Evolutionary conservation across 2,888 invertebrate genomes (phyloP).

Genomic region (Macrostomum cliftonense): DNA sequence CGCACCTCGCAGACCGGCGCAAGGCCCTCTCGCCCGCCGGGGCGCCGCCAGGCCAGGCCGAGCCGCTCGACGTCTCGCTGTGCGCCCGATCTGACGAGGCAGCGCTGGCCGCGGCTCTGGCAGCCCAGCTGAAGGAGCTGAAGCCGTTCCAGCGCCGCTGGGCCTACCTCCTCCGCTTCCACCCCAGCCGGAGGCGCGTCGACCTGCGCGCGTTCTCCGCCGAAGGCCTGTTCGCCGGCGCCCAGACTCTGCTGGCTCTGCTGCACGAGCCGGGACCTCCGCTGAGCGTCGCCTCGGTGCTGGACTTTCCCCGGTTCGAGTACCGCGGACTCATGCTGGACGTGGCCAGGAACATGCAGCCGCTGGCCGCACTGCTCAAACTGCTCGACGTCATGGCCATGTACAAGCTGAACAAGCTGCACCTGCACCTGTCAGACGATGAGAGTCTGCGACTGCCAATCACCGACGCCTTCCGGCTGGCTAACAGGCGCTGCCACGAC

Average conservation of each 20-base stretch:
- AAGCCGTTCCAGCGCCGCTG: no score
- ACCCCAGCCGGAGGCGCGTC: no score
- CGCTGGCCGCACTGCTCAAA: conserved; percentile 18
- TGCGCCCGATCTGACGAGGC: no score
- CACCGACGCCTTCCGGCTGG: conserved; percentile 1
- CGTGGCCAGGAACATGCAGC: conserved; percentile 27
- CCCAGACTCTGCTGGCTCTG: conserved; percentile 19
- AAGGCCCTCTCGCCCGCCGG: no score
- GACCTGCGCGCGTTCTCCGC: conserved; percentile 1
- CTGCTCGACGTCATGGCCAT: conserved; percentile 25
- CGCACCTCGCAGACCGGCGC: no score
- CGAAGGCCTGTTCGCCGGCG: conserved; percentile 21
- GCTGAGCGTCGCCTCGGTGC: conserved; percentile 16
- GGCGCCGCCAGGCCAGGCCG: no score
- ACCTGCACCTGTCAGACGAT: conserved; percentile 31
- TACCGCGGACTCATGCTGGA: conserved; percentile 31
- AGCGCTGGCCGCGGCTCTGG: no score
- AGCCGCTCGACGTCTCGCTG: no score
- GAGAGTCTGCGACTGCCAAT: conserved; percentile 26
- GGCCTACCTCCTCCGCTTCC: no score
- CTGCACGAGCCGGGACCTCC: conserved; percentile 10
- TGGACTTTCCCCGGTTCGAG: conserved; percentile 21
- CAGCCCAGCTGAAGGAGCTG: no score
- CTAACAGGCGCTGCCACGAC: conserved; percentile 16
- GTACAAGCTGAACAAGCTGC: conserved; percentile 31